These are phyloP conservation scores for Tiliacea citrago DNA, from an alignment of 2,888 invertebrate species.

Conservation along the genomic window DNA sequence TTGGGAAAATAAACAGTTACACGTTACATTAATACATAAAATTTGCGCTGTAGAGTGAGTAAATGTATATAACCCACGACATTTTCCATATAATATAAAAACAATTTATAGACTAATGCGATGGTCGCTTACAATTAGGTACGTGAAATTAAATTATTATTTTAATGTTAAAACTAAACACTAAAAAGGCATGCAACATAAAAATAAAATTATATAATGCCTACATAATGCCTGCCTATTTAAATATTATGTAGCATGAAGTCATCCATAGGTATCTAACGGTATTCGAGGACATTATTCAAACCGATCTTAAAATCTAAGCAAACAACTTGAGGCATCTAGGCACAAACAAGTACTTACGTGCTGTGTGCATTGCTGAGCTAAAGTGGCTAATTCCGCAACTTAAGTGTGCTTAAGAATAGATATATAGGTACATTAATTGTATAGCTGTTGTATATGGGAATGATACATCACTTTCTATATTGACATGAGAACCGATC, in stretches of 20 bases:
- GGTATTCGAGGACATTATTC: constrained; percentile 25
- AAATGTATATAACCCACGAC: no score
- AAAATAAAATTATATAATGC: no score
- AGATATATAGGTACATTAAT: no score
- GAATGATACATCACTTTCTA: constrained; percentile 3
- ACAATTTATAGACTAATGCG: no score
- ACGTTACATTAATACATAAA: no score
- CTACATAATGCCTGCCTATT: background rate
- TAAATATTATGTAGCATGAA: constrained; percentile 8
- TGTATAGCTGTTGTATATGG: background rate
- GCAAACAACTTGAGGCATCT: constrained; percentile 17
- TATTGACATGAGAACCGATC: background rate
- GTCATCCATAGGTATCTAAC: background rate
- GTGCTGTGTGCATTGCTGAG: background rate
- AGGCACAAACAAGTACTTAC: constrained; percentile 12
- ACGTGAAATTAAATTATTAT: no score
- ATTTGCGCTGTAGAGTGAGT: no score
- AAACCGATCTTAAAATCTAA: constrained; percentile 26
- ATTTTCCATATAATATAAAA: no score
- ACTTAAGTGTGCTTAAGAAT: background rate
- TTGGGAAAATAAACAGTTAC: no score
- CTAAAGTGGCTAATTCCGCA: constrained; percentile 21
- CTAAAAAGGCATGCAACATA: no score
- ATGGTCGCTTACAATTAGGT: no score
- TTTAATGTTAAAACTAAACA: no score